These are phyloP conservation scores for Gallinago jamesoni DNA, from an alignment of 2,113 vertebrate species.

Conservation along the genomic window DNA sequence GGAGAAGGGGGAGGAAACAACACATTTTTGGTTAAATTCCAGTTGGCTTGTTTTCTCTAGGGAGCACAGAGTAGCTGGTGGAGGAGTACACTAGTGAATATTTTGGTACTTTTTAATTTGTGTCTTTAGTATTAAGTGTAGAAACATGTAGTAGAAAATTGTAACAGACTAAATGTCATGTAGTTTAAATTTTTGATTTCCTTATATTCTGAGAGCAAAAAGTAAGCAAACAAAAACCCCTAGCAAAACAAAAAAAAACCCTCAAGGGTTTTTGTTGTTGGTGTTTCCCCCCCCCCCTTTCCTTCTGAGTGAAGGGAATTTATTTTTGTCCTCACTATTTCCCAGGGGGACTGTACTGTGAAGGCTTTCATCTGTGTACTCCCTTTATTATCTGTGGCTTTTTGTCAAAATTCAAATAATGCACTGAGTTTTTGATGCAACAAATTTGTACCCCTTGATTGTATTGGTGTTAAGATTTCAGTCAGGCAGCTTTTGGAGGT, in stretches of 20 bases:
- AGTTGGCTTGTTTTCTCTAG: constrained; percentile 24
- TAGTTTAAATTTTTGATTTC: not conserved
- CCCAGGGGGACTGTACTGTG: not conserved
- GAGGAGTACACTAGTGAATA: not conserved
- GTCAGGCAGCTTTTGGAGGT: not conserved
- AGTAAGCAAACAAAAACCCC: not conserved
- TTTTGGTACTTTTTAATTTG: not conserved
- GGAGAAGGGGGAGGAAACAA: constrained; percentile 21
- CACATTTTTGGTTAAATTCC: constrained; percentile 53
- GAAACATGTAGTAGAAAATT: not conserved
- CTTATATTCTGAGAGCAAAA: not conserved
- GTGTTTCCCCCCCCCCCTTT: not conserved
- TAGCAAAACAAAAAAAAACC: not conserved
- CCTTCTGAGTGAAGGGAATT: constrained; percentile 10
- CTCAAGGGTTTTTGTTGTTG: not conserved
- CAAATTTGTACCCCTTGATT: not conserved
- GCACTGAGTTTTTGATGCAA: not conserved
- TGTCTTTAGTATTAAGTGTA: not conserved
- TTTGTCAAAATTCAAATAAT: not conserved
- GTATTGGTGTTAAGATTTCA: not conserved
- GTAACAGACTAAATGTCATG: not conserved
- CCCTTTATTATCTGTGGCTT: not conserved
- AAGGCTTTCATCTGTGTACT: not conserved
- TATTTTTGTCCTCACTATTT: constrained; percentile 26
- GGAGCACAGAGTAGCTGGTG: not conserved